Base-by-base conservation (phyloP, 1,140 invertebrate genomes). In the Branchinecta lindahli region DNA sequence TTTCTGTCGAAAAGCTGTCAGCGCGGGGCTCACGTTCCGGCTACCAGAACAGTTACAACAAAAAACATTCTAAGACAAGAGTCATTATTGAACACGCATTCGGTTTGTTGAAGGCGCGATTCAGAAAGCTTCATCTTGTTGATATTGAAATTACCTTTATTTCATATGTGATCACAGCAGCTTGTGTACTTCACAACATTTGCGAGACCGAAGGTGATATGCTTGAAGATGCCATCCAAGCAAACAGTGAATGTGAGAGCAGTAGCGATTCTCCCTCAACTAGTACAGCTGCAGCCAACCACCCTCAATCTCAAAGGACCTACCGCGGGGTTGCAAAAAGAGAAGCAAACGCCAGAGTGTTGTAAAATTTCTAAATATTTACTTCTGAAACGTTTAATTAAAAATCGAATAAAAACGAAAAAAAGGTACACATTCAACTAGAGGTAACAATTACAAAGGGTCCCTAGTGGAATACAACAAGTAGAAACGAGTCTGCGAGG, bases 101-200 rank as follows among this genome's bases (percentile, higher is more conserved):
- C 47, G 47, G 47, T 52, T 52, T 52, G 47, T 52, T 52, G 47
- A 52, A 52, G 47, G 47, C 47, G n/a, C 47, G 47, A 52, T 52
- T 52, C n/a, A 52, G 47, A 52, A 52, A 52, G 47, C 47, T 52
- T 52, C 47, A 52, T 52, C n/a, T 52, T 9, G 47, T 52, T 52
- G 47, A 52, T 52, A 52, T n/a, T 52, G 47, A 52, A 52, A 52
- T 52, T 9, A n/a, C 47, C 47, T 52, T 52, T n/a, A 52, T 52
- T 52, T n/a, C 47, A 52, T 52, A 52, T 52, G 47, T 52, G 47
- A 52, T 52, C n/a, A 52, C 47, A 52, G 47, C 47, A 52, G 47
- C 47, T 9, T 52, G 47, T 52, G 47, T 52, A 52, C 47, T 52
- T 52, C 47, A 52, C 47, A 52, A 52, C 47, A 52, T 52, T 52